Evolutionary conservation across 2,888 invertebrate species (phyloP), one percentile per base, ranked within the genome.

Genomic region (Tinea semifulvella): DNA sequence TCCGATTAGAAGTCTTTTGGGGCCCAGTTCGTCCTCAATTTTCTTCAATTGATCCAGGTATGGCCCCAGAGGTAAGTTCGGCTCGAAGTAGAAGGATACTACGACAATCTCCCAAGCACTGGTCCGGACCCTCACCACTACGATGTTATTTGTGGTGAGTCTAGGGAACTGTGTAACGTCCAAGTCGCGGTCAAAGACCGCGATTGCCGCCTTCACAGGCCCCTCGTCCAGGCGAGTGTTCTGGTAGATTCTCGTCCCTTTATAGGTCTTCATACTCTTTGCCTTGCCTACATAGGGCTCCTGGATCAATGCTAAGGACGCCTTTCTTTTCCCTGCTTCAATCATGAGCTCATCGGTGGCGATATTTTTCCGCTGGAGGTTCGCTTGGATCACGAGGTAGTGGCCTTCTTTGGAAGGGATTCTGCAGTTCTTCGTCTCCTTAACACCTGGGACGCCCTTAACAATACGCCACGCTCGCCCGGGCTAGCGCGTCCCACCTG

Each of bases 61-160:
- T 10, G 47, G 46, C 42, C 43, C 48, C 7, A 49, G 38, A 22
- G 46, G 47, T 19, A 46, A 38, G 35, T 49, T 46, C 4, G 43
- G 47, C 22, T 51, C 50, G 11, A 51, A 49, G 35, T 52, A 52
- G 11, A 52, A 43, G 3, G 50, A 50, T 0, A 47, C 47, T 1
- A 46, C 25, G 1, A 35, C 8, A 8, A 50, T 48, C 31, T 43
- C 19, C 49, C 49, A 50, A 3, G 42, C 45, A 2, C 35, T 28
- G 7, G 49, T 49, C 19, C 14, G 39, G 16, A 49, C 22, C 14
- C 26, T 43, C 36, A 16, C 36, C 36, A 17, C n/a, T n/a, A n/a
- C n/a, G n/a, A n/a, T n/a, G n/a, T n/a, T n/a, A n/a, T n/a, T n/a
- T n/a, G n/a, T n/a, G 36, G 17, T 17, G 16, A 36, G 36, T 16